phyloP scores from a whole-genome alignment of 2,113 vertebrate species.

The Heterocephalus glaber region DNA sequence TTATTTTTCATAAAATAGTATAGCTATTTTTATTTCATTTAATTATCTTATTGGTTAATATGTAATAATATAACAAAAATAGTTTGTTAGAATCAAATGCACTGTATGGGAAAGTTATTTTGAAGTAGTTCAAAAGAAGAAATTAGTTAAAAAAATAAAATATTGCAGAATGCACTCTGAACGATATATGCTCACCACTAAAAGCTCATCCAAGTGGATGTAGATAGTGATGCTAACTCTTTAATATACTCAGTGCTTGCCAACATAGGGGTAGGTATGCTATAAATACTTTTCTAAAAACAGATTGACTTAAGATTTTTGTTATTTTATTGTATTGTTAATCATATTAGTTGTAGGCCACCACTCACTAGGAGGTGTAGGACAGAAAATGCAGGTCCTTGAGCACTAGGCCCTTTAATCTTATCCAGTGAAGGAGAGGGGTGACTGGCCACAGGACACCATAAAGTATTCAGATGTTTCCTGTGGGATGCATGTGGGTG shows the following conservation, averaged over 20 bases:
- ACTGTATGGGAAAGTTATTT: not conserved
- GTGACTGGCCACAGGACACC: too few species aligned
- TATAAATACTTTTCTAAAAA: not conserved
- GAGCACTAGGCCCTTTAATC: not conserved
- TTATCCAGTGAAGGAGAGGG: too few species aligned
- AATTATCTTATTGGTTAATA: not conserved
- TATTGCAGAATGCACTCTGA: not conserved
- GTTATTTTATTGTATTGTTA: too few species aligned
- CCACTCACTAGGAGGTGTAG: not conserved
- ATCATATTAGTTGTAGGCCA: not conserved
- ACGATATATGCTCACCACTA: not conserved
- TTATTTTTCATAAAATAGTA: not conserved
- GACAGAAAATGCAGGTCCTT: not conserved
- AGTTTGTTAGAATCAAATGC: not conserved
- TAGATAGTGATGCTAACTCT: not conserved
- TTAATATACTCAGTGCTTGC: not conserved
- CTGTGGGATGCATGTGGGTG: fast-evolving
- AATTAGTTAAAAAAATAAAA: not conserved
- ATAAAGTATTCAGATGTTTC: not conserved
- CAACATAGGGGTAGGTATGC: not conserved
- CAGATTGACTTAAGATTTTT: not conserved
- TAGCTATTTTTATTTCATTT: not conserved
- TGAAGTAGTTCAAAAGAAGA: not conserved
- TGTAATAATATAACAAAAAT: not conserved
- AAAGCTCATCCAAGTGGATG: not conserved